Conservation (phyloP, 1,140 invertebrate genomes). For the Cotesia chilonis region DNA sequence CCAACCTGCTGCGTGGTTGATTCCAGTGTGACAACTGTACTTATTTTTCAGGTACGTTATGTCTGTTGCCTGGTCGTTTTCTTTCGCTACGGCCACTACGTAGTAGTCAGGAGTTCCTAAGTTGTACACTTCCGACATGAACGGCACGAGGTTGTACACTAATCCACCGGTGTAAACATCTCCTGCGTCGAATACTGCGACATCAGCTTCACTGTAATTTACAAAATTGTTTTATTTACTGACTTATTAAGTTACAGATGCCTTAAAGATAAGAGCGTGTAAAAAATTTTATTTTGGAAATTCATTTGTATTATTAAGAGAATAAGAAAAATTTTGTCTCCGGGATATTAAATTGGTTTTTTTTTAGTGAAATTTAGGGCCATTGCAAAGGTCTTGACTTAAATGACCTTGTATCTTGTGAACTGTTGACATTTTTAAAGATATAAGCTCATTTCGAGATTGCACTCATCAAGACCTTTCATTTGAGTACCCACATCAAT, state of each 20-base stretch:
- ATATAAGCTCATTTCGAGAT: too few species aligned
- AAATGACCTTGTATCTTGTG: too few species aligned
- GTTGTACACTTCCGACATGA: constrained; percentile 91
- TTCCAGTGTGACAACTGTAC: constrained; percentile 90
- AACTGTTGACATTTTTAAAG: too few species aligned
- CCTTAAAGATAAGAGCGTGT: background rate
- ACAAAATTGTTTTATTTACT: constrained; percentile 27
- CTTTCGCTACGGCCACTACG: constrained; percentile 92
- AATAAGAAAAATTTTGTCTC: too few species aligned
- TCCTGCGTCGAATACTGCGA: constrained; percentile 89
- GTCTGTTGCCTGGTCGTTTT: constrained; percentile 85
- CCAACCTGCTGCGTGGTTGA: constrained; percentile 94
- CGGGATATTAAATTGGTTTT: too few species aligned
- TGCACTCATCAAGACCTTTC: too few species aligned
- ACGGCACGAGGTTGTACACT: constrained; percentile 81
- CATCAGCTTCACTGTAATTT: constrained; percentile 76
- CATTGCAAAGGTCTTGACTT: too few species aligned
- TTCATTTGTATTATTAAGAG: too few species aligned
- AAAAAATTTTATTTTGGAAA: too few species aligned
- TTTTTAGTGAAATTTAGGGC: too few species aligned
- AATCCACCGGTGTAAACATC: constrained; percentile 93
- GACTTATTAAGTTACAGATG: background rate
- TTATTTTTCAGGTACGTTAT: constrained; percentile 88
- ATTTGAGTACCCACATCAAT: too few species aligned
- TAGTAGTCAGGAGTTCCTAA: constrained; percentile 87